phyloP scores from a whole-genome alignment of 1,140 invertebrate species.

The Drosophila mojavensis region DNA sequence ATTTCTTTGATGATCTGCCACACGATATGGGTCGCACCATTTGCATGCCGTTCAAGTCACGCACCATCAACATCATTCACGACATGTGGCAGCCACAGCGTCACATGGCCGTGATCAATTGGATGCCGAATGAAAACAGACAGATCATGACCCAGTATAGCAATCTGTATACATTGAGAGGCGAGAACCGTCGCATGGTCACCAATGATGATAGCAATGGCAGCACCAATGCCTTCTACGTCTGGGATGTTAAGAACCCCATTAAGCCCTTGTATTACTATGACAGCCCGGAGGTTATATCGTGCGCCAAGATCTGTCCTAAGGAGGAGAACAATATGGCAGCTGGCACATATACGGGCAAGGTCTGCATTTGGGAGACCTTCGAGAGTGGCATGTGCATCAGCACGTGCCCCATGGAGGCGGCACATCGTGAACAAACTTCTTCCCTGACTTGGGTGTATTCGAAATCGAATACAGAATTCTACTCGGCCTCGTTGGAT shows the following conservation, averaged over 20 bases:
- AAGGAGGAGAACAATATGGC: slow-evolving; percentile 92
- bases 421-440: slow-evolving; percentile 89
- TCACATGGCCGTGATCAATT: slow-evolving; percentile 90
- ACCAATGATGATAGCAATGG: slow-evolving; percentile 83
- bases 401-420: slow-evolving; percentile 85
- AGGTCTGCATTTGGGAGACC: slow-evolving; percentile 91
- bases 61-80: slow-evolving; percentile 65
- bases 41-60: slow-evolving; percentile 45
- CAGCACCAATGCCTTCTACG: slow-evolving; percentile 86
- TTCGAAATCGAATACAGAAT: slow-evolving; percentile 91
- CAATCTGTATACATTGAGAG: slow-evolving; percentile 23
- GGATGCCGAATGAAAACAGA: slow-evolving; percentile 91
- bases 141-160: slow-evolving; percentile 92
- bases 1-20: slow-evolving; percentile 89
- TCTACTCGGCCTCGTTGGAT: slow-evolving; percentile 94
- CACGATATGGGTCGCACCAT: slow-evolving; percentile 49
- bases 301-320: slow-evolving; percentile 92
- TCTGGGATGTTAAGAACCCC: slow-evolving; percentile 95
- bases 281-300: slow-evolving; percentile 87
- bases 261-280: slow-evolving; percentile 90
- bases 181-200: slow-evolving; percentile 5
- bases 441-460: slow-evolving; percentile 90
- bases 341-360: slow-evolving; percentile 92
- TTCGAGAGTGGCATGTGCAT: slow-evolving; percentile 87
- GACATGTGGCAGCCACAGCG: slow-evolving; percentile 85